Base-by-base conservation (phyloP, 2,113 vertebrate genomes). In the Prinia subflava region DNA sequence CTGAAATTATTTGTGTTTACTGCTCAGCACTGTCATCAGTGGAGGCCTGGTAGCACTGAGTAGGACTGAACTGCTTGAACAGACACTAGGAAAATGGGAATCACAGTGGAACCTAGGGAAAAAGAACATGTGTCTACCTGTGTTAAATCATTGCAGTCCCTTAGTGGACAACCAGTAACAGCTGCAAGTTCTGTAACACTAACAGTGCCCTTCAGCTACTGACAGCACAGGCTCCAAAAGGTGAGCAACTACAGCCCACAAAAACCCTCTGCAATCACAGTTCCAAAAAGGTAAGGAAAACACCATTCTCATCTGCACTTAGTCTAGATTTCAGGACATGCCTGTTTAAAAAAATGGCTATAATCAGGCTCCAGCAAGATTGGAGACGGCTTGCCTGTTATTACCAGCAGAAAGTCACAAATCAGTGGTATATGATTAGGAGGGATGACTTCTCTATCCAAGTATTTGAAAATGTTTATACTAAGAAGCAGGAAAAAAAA, bases 81-180 rank as follows among this genome's bases (percentile, higher is more conserved):
- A 30, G 44, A 67, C 39, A 44, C 4, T 1, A 46, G 31, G 62
- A 41, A 79, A 92, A 67, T 1, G 4, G 20, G 37, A 71, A 75
- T 50, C 42, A 31, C 31, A 75, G n/a, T 3, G 23, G 25, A 88
- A 59, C 6, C 16, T 14, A 25, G 15, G 62, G 37, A 70, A 74
- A 53, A 78, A 41, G 7, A 39, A 35, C 0, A 0, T 11, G 7
- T 31, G 67, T 31, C 57, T 44, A 64, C 16, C 9, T 0, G 0
- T 20, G 56, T 46, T 42, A 73, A n/a, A n/a, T 41, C 37, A 53
- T 0, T 37, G 35, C 30, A 75, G 35, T 39, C 28, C 6, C 1
- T 27, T 31, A 53, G 28, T 5, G 11, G 62, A 79, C 65, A 53
- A 78, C 10, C 37, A 35, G 53, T 19, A 42, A 77, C 9, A 55